Evolutionary conservation across 2,113 vertebrate genomes (phyloP), one percentile per base, ranked within the genome.

Genomic region (Tenrec ecaudatus): DNA sequence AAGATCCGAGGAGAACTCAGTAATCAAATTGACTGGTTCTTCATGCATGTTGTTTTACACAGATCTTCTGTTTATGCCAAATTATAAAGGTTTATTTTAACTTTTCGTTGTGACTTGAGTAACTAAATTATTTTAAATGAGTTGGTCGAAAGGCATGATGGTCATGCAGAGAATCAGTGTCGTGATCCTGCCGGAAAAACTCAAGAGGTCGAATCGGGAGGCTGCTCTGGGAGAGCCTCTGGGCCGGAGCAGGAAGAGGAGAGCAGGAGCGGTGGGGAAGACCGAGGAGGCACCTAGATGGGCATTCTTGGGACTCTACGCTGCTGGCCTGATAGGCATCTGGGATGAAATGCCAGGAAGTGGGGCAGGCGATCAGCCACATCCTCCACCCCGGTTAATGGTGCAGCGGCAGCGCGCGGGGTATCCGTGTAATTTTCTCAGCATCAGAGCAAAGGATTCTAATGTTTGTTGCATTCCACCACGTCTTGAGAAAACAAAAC

Each of bases 111-210:
- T 38, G 43, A 86, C 11, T 53, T 23, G n/a, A 53, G 81, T n/a
- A 93, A 53, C 83, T 43, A 43, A 80, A 81, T 47, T 57, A 89
- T 16, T 82, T 81, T 31, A 81, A n/a, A 86, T 60, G 12, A 75
- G 36, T 27, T 66, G 75, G 73, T 4, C 16, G 25, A 86, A 68
- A 73, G 43, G 29, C 29, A 84, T 57, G 89, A 53, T 27, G 36
- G 10, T 31, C 6, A 20, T 15, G 2, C 64, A 43, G 36, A 81
- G 33, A 15, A 81, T 25, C 4, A 1, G 22, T 36, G 11, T 62
- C 1, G 73, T 5, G 15, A 73, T 38, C 1, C 31, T 60, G 7
- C 3, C n/a, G 36, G 1, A 11, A 53, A 81, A 75, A 68, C 38
- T 25, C 20, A 1, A 15, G 17, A 47, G 2, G 69, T 20, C 12